phyloP scores from a whole-genome alignment of 2,113 vertebrate genomes.

The Sorex araneus region DNA sequence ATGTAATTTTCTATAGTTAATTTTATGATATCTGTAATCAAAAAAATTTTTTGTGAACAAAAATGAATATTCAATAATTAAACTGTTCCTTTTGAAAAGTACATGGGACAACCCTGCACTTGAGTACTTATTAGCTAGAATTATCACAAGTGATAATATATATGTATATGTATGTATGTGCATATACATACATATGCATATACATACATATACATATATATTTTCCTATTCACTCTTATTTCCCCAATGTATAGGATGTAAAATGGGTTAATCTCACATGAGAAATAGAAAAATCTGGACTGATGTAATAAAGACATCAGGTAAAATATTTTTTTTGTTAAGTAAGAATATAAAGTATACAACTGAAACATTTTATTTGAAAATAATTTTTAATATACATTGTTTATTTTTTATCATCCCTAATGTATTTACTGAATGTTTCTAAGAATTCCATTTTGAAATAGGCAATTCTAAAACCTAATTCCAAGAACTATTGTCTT shows the following conservation, averaged over 20 bases:
- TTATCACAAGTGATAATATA: no score
- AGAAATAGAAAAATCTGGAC: constrained; percentile 30
- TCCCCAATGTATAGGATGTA: neutral
- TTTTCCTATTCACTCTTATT: constrained; percentile 55
- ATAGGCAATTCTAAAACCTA: constrained; percentile 63
- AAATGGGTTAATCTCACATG: constrained; percentile 12
- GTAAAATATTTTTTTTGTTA: constrained; percentile 68
- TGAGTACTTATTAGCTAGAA: neutral
- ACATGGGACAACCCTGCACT: neutral
- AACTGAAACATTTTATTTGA: constrained; percentile 65
- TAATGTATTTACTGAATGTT: constrained; percentile 70
- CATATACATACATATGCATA: no score
- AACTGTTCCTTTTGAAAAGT: neutral
- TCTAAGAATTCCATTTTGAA: constrained; percentile 2
- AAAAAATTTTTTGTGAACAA: neutral
- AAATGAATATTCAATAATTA: constrained; percentile 17
- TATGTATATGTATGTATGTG: no score
- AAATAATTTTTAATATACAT: constrained; percentile 30
- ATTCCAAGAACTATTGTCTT: constrained; percentile 55
- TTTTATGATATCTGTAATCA: neutral
- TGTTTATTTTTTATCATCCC: constrained; percentile 67
- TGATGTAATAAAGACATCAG: constrained; percentile 56
- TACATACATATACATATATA: neutral
- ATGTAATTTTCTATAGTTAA: neutral
- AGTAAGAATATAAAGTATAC: constrained; percentile 17